Base-by-base conservation (phyloP, 2,113 vertebrate genomes). In the Sapayoa aenigma region DNA sequence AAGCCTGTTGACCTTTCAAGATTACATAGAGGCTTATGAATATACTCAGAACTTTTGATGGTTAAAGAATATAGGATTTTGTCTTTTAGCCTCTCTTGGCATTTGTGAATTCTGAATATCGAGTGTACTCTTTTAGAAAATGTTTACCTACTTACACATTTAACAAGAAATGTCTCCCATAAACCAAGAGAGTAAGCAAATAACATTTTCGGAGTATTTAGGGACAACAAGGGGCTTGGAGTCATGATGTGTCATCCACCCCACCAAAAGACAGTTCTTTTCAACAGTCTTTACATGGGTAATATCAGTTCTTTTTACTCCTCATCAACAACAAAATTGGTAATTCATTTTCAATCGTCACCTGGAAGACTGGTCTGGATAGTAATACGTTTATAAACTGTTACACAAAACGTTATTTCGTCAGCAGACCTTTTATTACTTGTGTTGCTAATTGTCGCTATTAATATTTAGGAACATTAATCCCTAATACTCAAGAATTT, bases 61-160 rank as follows among this genome's bases (percentile, higher is more conserved):
- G 84, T 72, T 93, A 79, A 93, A 91, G 81, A 87, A 82, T 49
- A 92, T 6, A 56, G 74, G 86, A 94, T 94, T 97, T 95, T 93
- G 62, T 94, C 87, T 92, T 82, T 87, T 79, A 95, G 89, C 62
- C 35, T 91, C 49, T 81, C 84, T 71, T 95, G 89, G 94, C 77
- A 91, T 94, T 95, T 95, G 39, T 96, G 77, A 91, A 84, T 96
- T 91, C 58, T 89, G 87, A 95, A 90, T 93, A 84, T 59, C 55
- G 42, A 93, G 46, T 87, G 53, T 27, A 52, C 24, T 59, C 37
- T 82, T 89, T 79, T 78, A 37, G 60, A 87, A 95, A 81, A 53
- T 52, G 58, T 89, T 95, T 95, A 55, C 81, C 39, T 58, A 82
- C 87, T 77, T 89, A 50, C 41, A 41, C 9, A 4, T 69, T 79